A percentile compares a stretch with the other conserved stretches of the same genome.
Conservation (phyloP, 2,797 vertebrate species). For the Eurystomus glaucurus region DNA sequence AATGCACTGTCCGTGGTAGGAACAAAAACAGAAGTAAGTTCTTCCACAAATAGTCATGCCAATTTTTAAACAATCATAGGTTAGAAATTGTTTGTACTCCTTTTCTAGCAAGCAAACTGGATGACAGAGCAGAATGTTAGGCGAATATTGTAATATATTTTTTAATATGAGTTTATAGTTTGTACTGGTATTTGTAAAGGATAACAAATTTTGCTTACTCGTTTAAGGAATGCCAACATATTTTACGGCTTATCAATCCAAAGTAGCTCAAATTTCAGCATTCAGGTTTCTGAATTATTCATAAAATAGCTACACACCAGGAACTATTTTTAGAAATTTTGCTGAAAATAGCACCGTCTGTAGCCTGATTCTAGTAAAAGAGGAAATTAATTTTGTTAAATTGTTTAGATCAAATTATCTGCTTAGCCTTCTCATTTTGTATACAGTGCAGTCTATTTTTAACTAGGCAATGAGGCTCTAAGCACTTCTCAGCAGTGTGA, state of each 20-base stretch:
- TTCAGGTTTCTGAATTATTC: constrained; percentile 6
- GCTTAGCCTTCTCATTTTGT: neutral
- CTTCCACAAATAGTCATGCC: neutral
- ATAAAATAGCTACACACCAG: neutral
- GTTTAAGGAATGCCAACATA: neutral
- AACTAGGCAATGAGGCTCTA: neutral
- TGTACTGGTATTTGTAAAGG: neutral
- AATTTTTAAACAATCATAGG: neutral
- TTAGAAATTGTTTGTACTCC: neutral
- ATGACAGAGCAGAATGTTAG: neutral
- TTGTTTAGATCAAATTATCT: constrained; percentile 27
- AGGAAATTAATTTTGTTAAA: constrained; percentile 22
- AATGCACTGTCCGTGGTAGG: neutral
- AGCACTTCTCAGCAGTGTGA: neutral
- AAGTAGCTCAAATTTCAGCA: neutral
- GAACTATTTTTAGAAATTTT: constrained; percentile 28
- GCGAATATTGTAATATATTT: neutral
- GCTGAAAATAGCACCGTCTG: constrained; percentile 25
- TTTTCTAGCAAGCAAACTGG: neutral
- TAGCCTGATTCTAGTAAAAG: neutral
- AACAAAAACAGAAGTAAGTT: neutral
- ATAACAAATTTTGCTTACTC: neutral
- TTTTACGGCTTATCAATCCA: neutral
- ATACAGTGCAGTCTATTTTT: neutral
- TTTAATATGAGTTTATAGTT: neutral